Evolutionary conservation across 2,797 vertebrate species (phyloP), one percentile per base, ranked within the genome.

Genomic region (Sciaenops ocellatus): DNA sequence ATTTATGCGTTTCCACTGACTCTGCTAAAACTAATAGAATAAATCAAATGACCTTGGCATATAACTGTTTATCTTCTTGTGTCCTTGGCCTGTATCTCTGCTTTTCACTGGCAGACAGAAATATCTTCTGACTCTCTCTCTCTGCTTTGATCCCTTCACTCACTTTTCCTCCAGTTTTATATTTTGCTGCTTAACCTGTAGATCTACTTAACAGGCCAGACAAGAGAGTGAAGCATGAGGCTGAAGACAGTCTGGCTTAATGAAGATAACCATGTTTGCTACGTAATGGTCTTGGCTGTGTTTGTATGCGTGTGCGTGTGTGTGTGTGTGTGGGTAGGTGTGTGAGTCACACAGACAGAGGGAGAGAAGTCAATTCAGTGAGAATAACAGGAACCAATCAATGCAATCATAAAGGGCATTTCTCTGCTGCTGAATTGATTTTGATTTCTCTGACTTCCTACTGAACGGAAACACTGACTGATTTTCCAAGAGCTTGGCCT

Each of bases 141-240:
- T 18, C 56, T n/a, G 47, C 5, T 10, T 44, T 61, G 69, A 90
- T 80, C 85, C 80, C 69, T 62, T 73, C 52, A 4, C 70, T 89
- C 59, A 64, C 85, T 85, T 85, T 86, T 82, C 28, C 78, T 76
- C 73, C 66, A 62, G 47, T 84, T 87, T 82, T 24, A 15, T 74
- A 85, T 85, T 85, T 47, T 78, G 46, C 80, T 54, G 30, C 85
- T 91, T 89, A 89, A 92, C 85, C 82, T 55, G 72, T 3, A 89
- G 89, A 93, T 86, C 93, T 84, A 78, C 88, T 93, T 90, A 91
- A 84, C 77, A 41, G 75, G 55, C 73, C 83, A 87, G 87, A 90
- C 82, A 6, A 74, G 76, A 68, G 76, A 86, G 56, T 69, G 34
- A 41, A 66, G 66, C 79, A 84, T 63, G 71, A 84, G 81, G 86